Percentiles rank a stretch among this genome's conserved stretches.
Evolutionary conservation across 2,797 vertebrate genomes (phyloP).

Genomic region (Salarias fasciatus): DNA sequence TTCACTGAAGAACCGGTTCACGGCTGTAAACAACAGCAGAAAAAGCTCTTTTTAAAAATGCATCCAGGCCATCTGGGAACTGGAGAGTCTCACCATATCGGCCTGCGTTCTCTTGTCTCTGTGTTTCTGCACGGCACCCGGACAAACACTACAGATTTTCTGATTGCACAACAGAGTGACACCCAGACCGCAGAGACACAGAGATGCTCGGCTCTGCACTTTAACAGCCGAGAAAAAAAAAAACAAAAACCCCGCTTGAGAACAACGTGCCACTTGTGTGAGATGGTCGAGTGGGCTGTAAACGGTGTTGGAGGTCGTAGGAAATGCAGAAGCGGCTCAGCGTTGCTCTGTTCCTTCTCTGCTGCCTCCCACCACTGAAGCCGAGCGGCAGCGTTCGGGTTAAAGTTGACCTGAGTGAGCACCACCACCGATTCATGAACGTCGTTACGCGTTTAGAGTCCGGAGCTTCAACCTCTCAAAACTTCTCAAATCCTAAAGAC

Average conservation of each 20-base stretch:
- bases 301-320: slow-evolving; percentile 41
- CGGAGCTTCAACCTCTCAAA: no score
- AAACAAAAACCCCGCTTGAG: slow-evolving; percentile 25
- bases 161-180: no score
- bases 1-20: not conserved
- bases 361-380: slow-evolving; percentile 15
- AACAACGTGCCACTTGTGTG: slow-evolving; percentile 47
- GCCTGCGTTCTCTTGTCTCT: not conserved
- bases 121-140: not conserved
- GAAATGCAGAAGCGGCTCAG: slow-evolving; percentile 48
- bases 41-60: not conserved
- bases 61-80: slow-evolving; percentile 10
- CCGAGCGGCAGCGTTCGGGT: slow-evolving; percentile 15
- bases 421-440: no score
- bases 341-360: slow-evolving; percentile 36
- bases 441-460: no score
- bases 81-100: not conserved
- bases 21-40: slow-evolving; percentile 14
- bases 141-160: slow-evolving; percentile 13
- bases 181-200: no score
- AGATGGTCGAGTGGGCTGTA: slow-evolving; percentile 32
- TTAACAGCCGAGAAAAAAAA: no score
- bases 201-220: no score
- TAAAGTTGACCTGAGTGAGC: not conserved
- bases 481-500: no score